phyloP scores from a whole-genome alignment of 2,888 invertebrate species.

The Ophion costatus region DNA sequence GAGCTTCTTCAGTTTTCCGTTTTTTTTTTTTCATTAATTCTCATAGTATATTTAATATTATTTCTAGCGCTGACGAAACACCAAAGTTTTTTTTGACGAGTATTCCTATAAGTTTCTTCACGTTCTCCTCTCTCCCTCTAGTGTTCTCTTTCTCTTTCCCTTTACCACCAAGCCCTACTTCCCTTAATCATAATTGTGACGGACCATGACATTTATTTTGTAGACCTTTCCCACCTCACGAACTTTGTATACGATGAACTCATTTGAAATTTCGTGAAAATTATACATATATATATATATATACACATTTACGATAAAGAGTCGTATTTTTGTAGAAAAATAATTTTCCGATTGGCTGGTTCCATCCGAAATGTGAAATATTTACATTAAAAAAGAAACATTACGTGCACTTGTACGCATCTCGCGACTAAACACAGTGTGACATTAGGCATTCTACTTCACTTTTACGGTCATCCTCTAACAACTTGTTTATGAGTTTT shows the following conservation, averaged over 20 bases:
- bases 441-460: not conserved
- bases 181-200: not conserved
- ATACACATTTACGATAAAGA: conserved; percentile 20
- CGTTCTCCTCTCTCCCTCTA: conserved; percentile 59
- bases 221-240: conserved; percentile 3
- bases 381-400: not conserved
- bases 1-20: conserved; percentile 53
- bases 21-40: conserved; percentile 58
- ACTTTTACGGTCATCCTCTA: not conserved
- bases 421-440: not conserved
- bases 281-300: conserved; percentile 20
- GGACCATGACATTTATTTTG: conserved; percentile 16
- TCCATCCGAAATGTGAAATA: conserved; percentile 36
- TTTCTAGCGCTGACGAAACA: conserved; percentile 41
- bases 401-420: too few relatives aligned
- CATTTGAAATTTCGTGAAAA: not conserved
- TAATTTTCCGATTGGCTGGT: conserved; percentile 40
- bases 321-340: conserved; percentile 37
- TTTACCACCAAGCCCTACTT: conserved; percentile 34
- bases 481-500: not conserved
- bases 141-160: conserved; percentile 59
- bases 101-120: conserved; percentile 57
- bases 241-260: not conserved
- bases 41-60: conserved; percentile 42
- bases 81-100: conserved; percentile 58